A percentile compares a stretch with the other conserved stretches of the same genome.
These are phyloP conservation scores for Vanacampus margaritifer DNA, from an alignment of 2,113 vertebrate genomes.

Conservation along the genomic window DNA sequence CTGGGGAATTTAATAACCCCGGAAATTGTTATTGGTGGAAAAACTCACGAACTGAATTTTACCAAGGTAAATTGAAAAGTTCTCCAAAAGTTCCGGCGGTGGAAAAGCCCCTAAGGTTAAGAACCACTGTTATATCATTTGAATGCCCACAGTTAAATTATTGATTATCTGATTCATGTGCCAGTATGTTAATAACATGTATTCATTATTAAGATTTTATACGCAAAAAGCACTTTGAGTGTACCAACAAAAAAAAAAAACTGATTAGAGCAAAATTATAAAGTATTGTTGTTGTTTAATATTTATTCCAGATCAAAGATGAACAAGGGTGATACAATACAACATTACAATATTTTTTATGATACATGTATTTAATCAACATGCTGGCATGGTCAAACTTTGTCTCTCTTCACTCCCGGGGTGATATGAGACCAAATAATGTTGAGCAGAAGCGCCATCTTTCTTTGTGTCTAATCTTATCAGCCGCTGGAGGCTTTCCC, in stretches of 20 bases:
- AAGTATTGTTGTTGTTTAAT: neutral
- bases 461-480: slow-evolving; percentile 45
- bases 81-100: too few relatives aligned
- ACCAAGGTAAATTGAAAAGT: too few relatives aligned
- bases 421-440: slow-evolving; percentile 33
- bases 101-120: too few relatives aligned
- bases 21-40: too few relatives aligned
- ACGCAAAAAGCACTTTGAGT: neutral
- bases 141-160: neutral
- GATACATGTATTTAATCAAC: neutral
- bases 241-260: neutral
- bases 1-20: too few relatives aligned
- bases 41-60: too few relatives aligned
- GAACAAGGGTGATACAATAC: neutral
- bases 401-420: slow-evolving; percentile 31
- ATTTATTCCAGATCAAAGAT: neutral
- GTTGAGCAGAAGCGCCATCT: slow-evolving; percentile 31
- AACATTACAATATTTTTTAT: neutral
- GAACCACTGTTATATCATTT: neutral
- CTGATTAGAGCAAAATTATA: neutral
- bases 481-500: slow-evolving; percentile 48
- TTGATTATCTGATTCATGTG: neutral
- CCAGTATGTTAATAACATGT: neutral
- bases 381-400: slow-evolving; percentile 10
- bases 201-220: neutral